phyloP scores from a whole-genome alignment of 2,113 vertebrate species.

The Turdus rufiventris region DNA sequence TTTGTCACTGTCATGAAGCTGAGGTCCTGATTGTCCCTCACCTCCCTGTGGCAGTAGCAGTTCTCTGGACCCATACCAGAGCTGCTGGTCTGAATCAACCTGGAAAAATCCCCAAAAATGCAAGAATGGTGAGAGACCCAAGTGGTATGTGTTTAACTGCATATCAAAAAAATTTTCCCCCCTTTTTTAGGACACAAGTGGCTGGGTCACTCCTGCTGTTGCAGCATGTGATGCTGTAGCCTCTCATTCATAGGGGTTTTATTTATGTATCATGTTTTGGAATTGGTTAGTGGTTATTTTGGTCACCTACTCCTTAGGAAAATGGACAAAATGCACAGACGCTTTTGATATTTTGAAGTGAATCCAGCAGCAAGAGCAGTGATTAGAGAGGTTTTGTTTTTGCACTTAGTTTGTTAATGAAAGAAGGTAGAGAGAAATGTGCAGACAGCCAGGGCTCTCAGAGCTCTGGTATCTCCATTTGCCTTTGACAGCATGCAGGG shows the following conservation, averaged over 20 bases:
- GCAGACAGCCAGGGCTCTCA: not conserved
- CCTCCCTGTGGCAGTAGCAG: not conserved
- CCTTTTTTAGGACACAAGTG: not conserved
- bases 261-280: not conserved
- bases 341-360: not conserved
- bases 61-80: not conserved
- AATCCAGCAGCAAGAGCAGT: slow-evolving; percentile 15
- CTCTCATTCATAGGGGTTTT: not conserved
- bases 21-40: not conserved
- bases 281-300: not conserved
- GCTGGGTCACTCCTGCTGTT: not conserved
- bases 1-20: not conserved
- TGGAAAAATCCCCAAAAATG: not conserved
- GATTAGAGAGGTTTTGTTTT: slow-evolving; percentile 11
- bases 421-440: not conserved
- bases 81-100: not conserved
- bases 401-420: slow-evolving; percentile 6
- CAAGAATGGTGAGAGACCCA: not conserved
- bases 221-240: not conserved
- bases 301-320: not conserved
- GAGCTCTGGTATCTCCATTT: not conserved
- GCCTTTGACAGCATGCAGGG: not conserved
- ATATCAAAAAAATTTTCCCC: fast-evolving
- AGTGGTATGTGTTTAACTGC: not conserved
- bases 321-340: not conserved